Conservation (phyloP, 2,113 vertebrate species). For the Caranx ignobilis region DNA sequence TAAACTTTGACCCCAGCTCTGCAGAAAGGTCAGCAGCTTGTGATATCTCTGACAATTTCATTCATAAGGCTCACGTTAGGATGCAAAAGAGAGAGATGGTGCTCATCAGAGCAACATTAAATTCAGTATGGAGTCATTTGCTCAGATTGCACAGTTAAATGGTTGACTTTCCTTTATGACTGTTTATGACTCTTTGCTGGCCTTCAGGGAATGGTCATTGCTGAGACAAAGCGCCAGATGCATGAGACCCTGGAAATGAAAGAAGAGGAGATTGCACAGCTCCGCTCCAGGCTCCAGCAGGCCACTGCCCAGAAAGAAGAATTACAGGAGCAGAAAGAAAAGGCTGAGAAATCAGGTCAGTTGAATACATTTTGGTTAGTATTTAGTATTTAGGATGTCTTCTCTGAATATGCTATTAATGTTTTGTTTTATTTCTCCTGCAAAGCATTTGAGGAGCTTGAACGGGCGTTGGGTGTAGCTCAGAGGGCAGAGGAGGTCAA, state of each 20-base stretch:
- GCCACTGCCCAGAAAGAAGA: constrained; percentile 87
- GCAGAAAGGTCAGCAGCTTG: constrained; percentile 48
- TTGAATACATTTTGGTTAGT: constrained; percentile 4
- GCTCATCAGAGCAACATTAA: not conserved
- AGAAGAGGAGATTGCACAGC: constrained; percentile 93
- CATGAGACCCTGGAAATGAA: constrained; percentile 97
- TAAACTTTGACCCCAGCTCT: constrained; percentile 70
- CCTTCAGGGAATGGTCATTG: constrained; percentile 96
- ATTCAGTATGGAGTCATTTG: not conserved
- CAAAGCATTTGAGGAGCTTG: constrained; percentile 96
- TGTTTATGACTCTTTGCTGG: not conserved
- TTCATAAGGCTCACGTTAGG: not conserved
- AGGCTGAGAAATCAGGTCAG: constrained; percentile 95
- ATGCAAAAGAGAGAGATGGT: constrained; percentile 11
- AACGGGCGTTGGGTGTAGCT: constrained; percentile 89
- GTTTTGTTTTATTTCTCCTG: not conserved
- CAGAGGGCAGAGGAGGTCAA: constrained; percentile 92
- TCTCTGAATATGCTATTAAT: not conserved
- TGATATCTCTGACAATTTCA: constrained; percentile 33
- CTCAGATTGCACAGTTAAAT: not conserved
- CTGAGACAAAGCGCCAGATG: constrained; percentile 98
- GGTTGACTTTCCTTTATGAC: constrained; percentile 4
- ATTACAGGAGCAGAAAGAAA: constrained; percentile 94
- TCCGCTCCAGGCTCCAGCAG: constrained; percentile 89
- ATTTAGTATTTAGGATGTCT: not conserved